Base-by-base conservation (phyloP, 2,797 vertebrate species). In the Paramormyrops hopkinsi region DNA sequence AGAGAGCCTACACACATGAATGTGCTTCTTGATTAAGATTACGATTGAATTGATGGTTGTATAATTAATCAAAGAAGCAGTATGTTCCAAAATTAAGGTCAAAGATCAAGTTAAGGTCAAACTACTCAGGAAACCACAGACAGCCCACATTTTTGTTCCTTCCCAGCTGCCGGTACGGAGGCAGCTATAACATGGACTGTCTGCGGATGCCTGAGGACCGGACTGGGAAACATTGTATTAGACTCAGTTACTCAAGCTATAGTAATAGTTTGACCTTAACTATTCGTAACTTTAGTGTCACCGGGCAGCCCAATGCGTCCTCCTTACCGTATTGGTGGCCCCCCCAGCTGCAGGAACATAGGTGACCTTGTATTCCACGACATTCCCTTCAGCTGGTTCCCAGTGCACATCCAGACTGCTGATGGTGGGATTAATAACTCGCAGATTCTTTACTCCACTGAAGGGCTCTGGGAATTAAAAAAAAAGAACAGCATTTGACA, bases 351-450 rank as follows among this genome's bases (percentile, higher is more conserved):
- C 94, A 19, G 98, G 97, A 33, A 93, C 91, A 83, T 99, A 99
- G 93, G 98, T 95, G 4, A 99, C 96, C 90, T 97, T 97, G 92
- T 99, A 99, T 8, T 99, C 98, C 90, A 97, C 98, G 25, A 99
- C 98, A 44, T 98, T 97, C 0, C 98, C 98, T 0, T 97, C 98
- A 0, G 98, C 98, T 0, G 98, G 96, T 17, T 97, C 96, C 98
- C 98, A 99, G 88, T 92, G 94, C 0, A 98, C 98, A 0, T 96
- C 98, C 79, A 99, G 97, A 2, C 97, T 97, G 44, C 97, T 98
- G 92, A 98, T 97, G 90, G 97, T 98, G 12, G 97, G 96, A 88
- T 96, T 95, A 3, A 94, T 97, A 88, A 99, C 96, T 91, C 91
- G 95, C 90, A 99, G 95, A 86, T 96, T 97, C 83, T 94, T 95